Percentiles rank a stretch among this genome's conserved stretches.
Conservation (phyloP, 2,113 vertebrate species). For the Gambusia holbrooki region DNA sequence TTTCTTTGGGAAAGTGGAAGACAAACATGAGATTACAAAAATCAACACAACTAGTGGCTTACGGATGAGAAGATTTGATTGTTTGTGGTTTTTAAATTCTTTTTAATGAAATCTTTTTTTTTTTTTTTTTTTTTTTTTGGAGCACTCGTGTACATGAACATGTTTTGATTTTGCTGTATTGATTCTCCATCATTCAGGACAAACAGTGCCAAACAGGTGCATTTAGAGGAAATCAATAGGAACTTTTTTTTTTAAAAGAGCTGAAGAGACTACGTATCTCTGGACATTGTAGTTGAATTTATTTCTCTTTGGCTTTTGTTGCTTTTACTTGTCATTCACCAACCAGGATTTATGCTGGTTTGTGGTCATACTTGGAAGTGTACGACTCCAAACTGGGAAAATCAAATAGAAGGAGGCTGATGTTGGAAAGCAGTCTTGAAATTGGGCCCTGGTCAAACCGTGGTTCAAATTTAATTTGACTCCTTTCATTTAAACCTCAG, state of each 20-base stretch:
- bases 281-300: conserved; percentile 38
- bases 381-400: too few species aligned
- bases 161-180: conserved; percentile 49
- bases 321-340: too few species aligned
- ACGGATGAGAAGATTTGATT: conserved; percentile 63
- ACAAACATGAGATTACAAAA: conserved; percentile 52
- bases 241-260: conserved; percentile 16
- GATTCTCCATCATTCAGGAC: conserved; percentile 54
- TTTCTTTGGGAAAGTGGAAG: conserved; percentile 32
- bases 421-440: too few species aligned
- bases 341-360: neutral
- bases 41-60: conserved; percentile 39
- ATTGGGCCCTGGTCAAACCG: too few species aligned
- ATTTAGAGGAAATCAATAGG: conserved; percentile 45
- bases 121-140: conserved; percentile 26
- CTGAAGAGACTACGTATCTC: conserved; percentile 26
- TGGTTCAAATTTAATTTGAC: too few species aligned
- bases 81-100: conserved; percentile 13
- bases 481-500: too few species aligned
- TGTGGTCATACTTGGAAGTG: too few species aligned
- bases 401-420: too few species aligned
- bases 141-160: conserved; percentile 8
- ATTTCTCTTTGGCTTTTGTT: neutral
- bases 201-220: conserved; percentile 46
- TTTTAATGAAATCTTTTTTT: conserved; percentile 30